phyloP scores from a whole-genome alignment of 2,888 invertebrate species.

The Corbicula japonica region DNA sequence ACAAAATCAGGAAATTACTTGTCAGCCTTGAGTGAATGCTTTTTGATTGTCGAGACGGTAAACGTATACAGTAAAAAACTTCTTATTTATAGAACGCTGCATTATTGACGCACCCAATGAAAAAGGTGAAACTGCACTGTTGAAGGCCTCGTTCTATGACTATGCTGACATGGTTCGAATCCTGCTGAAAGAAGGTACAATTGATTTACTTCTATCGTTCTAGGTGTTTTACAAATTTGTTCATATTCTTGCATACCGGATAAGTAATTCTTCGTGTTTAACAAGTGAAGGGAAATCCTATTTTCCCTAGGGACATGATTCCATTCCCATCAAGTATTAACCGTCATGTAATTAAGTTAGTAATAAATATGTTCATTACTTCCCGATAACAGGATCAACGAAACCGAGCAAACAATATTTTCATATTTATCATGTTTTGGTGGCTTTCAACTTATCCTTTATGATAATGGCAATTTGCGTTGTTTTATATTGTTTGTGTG shows the following conservation, averaged over 20 bases:
- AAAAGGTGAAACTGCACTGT: constrained; percentile 64
- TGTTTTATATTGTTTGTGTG: neutral
- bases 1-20: neutral
- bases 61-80: neutral
- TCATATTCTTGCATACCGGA: neutral
- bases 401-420: neutral
- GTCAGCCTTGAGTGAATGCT: neutral
- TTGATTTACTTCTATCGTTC: neutral
- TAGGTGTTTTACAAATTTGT: neutral
- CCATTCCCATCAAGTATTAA: too few relatives aligned
- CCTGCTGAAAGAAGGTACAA: constrained; percentile 55
- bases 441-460: neutral
- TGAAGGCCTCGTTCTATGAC: constrained; percentile 66
- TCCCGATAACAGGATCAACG: neutral
- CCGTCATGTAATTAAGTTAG: neutral
- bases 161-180: constrained; percentile 61
- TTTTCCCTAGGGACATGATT: neutral
- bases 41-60: neutral
- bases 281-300: neutral
- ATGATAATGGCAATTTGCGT: neutral
- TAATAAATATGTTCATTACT: neutral
- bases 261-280: neutral
- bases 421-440: neutral
- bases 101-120: constrained; percentile 47
- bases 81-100: constrained; percentile 41